Evolutionary conservation across 2,113 vertebrate genomes (phyloP), one percentile per base, ranked within the genome.

Genomic region (Lophius piscatorius): DNA sequence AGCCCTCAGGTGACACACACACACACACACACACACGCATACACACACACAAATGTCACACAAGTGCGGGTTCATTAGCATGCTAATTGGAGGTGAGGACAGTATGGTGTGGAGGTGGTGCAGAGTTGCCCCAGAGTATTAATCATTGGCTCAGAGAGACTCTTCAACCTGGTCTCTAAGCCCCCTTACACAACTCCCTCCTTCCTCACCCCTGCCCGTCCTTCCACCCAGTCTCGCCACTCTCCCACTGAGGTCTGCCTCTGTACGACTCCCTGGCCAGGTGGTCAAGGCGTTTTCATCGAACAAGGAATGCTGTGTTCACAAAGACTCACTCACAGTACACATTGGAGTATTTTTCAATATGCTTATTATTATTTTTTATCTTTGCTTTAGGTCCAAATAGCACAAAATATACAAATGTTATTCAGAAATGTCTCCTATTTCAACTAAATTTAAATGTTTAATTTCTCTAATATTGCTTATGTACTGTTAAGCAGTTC

Each of bases 11-110:
- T 87, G 63, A 70, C 44, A 63, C 61, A 63, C 47, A 69, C 62
- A 64, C 45, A 54, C 58, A 51, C 57, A 75, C 38, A 58, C 46
- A 52, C 45, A 26, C 63, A 46, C 36, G 38, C 52, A 54, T 35
- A 64, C 50, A 59, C 57, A 57, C 12, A 38, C 54, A 24, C 52
- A 28, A 49, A 64, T 38, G 63, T 18, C 54, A 52, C 74, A 76
- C 63, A 64, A 56, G 46, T 66, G 73, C 59, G 29, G 69, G 46
- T 82, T 87, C 80, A 87, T 89, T 89, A 86, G 70, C 85, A 89
- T 89, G 84, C 81, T 89, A 88, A 88, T 85, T 89, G 85, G 87
- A 87, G 87, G 84, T 89, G 87, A 86, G 84, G 80, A 79, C 63
- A 80, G 82, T 76, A 57, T 77, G 83, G 78, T 82, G 83, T 79